Base-by-base conservation (phyloP, 2,797 vertebrate species). In the Sardinella longiceps region DNA sequence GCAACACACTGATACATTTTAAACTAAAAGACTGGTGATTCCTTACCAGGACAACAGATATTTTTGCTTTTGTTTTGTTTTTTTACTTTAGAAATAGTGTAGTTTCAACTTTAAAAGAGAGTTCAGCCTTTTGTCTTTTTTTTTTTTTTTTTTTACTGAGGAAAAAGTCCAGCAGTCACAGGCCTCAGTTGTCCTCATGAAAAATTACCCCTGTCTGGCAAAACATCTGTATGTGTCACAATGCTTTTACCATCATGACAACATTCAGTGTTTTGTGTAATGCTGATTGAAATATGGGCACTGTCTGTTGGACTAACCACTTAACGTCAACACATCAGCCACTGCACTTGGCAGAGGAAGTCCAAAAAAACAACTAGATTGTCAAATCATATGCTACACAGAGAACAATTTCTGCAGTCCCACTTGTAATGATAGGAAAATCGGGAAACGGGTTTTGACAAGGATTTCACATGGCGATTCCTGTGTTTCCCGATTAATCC, bases 401-500 rank as follows among this genome's bases (percentile, higher is more conserved):
- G 93, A 91, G 37, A 92, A 89, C 89, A 91, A 92, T 93, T 93
- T 92, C 89, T 89, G 87, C 86, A 92, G 92, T 93, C 94, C 92
- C 90, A 89, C 89, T 83, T 87, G 90, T 91, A 88, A 93, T 92
- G 90, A 93, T 93, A 93, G 66, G 33, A 94, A 93, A 91, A 92
- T 90, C 83, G 80, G 91, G 92, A 39, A 74, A 74, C 18, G 33
- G 91, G 7, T 48, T 92, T 94, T 94, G 94, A 95, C 93, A 94
- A 93, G 93, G 92, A 95, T 95, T 95, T 94, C 92, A 92, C 92
- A 89, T 90, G 88, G 92, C 92, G 90, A 93, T 90, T 93, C 93
- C 94, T 93, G 93, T 91, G 94, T 95, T 93, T 95, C 93, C 91
- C 93, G 94, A 95, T 95, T 95, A 96, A 95, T 96, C 95, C 94